These are phyloP conservation scores for Mustelus asterias DNA, from an alignment of 2,113 vertebrate species.

Conservation along the genomic window DNA sequence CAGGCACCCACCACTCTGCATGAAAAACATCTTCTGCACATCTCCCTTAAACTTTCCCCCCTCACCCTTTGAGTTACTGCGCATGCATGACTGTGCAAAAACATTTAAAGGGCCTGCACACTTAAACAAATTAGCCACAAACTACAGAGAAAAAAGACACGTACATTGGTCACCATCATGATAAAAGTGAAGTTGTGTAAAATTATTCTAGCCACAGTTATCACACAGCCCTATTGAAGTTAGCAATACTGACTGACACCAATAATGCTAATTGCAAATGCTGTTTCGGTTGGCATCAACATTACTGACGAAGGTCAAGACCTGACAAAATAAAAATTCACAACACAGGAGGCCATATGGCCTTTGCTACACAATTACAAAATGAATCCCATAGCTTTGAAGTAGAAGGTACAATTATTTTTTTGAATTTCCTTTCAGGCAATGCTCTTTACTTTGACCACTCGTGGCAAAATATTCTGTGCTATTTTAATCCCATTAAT, in stretches of 20 bases:
- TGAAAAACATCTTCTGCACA: too few relatives aligned
- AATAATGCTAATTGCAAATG: not conserved
- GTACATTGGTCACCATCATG: not conserved
- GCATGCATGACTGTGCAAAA: not conserved
- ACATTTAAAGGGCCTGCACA: not conserved
- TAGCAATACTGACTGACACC: not conserved
- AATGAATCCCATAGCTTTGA: not conserved
- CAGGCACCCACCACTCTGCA: too few relatives aligned
- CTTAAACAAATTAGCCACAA: too few relatives aligned
- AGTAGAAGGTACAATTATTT: not conserved
- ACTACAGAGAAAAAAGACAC: not conserved
- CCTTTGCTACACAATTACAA: not conserved
- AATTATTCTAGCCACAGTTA: not conserved
- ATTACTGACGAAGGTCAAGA: not conserved
- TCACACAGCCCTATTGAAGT: not conserved
- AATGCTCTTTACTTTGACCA: not conserved
- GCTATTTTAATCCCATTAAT: not conserved
- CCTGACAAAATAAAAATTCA: not conserved
- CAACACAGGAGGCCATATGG: not conserved
- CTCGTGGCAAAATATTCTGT: not conserved
- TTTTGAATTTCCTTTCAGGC: too few relatives aligned
- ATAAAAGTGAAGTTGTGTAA: not conserved
- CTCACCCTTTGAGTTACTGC: too few relatives aligned
- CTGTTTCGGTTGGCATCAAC: not conserved
- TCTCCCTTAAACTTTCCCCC: too few relatives aligned